phyloP scores from a whole-genome alignment of 2,797 vertebrate species.

The Alosa sapidissima region DNA sequence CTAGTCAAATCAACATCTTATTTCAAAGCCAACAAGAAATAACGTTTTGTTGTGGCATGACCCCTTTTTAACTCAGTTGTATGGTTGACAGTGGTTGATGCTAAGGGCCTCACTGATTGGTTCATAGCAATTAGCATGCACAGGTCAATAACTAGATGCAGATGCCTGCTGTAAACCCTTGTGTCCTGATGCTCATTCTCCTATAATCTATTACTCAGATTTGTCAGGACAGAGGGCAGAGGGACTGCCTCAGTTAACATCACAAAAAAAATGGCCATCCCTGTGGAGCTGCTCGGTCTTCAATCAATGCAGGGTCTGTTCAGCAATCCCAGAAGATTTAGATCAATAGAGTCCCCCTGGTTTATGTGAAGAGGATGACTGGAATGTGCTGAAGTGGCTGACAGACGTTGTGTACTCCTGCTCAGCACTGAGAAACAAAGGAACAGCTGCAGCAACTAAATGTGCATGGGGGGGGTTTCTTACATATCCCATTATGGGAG shows the following conservation, averaged over 20 bases:
- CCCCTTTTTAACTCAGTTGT: background rate
- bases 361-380: background rate
- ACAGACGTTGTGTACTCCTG: background rate
- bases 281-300: background rate
- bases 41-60: too few species aligned
- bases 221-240: background rate
- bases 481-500: conserved; percentile 7
- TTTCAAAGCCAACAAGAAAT: too few species aligned
- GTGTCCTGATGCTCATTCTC: background rate
- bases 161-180: background rate
- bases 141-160: background rate
- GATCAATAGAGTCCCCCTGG: background rate
- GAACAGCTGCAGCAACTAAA: background rate
- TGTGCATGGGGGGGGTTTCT: background rate
- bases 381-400: background rate
- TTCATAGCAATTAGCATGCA: background rate
- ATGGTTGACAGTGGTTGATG: background rate
- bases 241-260: background rate
- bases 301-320: conserved; percentile 11
- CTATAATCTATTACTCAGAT: background rate
- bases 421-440: background rate
- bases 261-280: background rate
- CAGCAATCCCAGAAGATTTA: conserved; percentile 28
- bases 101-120: background rate
- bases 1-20: too few species aligned